Conservation (phyloP, 2,888 invertebrate genomes). For the Azorinus chamasolen region DNA sequence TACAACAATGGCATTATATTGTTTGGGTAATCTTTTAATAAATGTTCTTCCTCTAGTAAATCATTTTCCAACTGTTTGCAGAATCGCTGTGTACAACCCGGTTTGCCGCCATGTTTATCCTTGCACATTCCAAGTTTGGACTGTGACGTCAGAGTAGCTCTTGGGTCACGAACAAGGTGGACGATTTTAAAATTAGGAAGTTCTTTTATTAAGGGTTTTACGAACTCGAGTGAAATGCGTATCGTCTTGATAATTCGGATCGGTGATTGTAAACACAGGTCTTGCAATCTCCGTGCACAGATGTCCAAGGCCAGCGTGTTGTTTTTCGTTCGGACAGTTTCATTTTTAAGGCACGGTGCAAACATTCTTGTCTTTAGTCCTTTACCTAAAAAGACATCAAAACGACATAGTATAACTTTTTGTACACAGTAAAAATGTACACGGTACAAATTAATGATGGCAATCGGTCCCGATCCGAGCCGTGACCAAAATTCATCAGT, state of each 20-base stretch:
- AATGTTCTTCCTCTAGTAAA: constrained; percentile 32
- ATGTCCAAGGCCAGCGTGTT: background rate
- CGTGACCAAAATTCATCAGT: no score
- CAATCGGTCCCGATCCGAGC: no score
- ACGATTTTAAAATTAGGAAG: constrained; percentile 56
- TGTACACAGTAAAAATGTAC: no score
- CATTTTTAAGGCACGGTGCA: background rate
- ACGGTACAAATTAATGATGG: no score
- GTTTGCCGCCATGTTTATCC: constrained; percentile 6
- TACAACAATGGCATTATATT: constrained; percentile 52
- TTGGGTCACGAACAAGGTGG: constrained; percentile 62
- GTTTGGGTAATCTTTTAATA: constrained; percentile 41
- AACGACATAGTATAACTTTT: no score
- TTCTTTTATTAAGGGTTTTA: constrained; percentile 40
- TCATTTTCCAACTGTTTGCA: constrained; percentile 55
- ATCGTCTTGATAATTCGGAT: constrained; percentile 60
- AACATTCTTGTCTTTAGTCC: no score
- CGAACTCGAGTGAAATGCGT: constrained; percentile 28
- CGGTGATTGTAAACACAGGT: constrained; percentile 42
- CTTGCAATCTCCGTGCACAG: constrained; percentile 1
- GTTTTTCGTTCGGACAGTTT: background rate
- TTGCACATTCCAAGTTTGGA: constrained; percentile 32
- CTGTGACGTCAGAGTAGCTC: constrained; percentile 53
- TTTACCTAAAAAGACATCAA: no score
- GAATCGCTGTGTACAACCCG: constrained; percentile 18